These are phyloP conservation scores for Antitype chi DNA, from an alignment of 2,888 invertebrate genomes.

Conservation along the genomic window DNA sequence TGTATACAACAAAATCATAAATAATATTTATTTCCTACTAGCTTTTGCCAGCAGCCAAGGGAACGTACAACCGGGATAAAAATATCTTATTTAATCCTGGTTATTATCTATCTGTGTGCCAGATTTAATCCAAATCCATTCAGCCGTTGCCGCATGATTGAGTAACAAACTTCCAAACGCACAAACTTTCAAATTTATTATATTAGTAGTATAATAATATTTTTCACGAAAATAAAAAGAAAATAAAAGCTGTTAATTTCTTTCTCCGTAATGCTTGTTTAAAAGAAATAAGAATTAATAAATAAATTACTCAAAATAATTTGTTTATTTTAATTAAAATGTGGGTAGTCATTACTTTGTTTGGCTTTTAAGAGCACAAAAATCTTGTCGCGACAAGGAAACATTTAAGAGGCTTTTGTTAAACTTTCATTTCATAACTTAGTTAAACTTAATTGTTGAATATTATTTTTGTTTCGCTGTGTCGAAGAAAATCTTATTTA, in stretches of 20 bases:
- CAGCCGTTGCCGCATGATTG: too few species aligned
- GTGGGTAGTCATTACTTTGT: conserved; percentile 44
- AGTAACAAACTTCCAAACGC: too few species aligned
- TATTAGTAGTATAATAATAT: too few species aligned
- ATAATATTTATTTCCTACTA: not conserved
- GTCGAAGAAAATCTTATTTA: not conserved
- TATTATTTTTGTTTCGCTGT: conserved; percentile 17
- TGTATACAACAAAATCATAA: not conserved
- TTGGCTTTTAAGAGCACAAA: conserved; percentile 21
- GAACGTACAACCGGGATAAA: too few species aligned
- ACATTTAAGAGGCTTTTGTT: conserved; percentile 40
- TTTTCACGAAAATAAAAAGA: not conserved
- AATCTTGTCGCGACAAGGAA: conserved; percentile 16
- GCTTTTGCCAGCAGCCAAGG: too few species aligned
- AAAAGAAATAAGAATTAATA: conserved; percentile 22
- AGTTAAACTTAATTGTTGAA: conserved; percentile 16
- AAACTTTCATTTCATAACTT: conserved; percentile 36
- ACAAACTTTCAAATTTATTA: too few species aligned
- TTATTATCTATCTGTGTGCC: too few species aligned
- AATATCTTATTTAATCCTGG: too few species aligned
- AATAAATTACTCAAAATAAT: conserved; percentile 38
- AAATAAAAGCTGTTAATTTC: not conserved
- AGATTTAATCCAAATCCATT: too few species aligned
- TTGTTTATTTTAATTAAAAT: conserved; percentile 42
- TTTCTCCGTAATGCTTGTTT: conserved; percentile 7